phyloP scores from a whole-genome alignment of 2,113 vertebrate genomes.

The Chaetops frenatus region DNA sequence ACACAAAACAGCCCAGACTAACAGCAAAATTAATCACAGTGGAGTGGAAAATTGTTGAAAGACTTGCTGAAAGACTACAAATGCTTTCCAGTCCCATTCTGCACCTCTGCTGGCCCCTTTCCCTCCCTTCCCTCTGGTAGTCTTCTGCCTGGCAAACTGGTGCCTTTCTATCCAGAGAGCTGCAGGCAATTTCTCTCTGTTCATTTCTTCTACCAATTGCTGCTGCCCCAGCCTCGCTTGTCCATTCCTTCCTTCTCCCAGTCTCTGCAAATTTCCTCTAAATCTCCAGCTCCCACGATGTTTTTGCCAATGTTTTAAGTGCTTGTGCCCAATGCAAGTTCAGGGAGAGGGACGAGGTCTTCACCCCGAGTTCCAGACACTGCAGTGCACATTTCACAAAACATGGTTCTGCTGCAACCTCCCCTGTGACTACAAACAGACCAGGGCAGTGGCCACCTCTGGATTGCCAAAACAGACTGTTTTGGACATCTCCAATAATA shows the following conservation, averaged over 20 bases:
- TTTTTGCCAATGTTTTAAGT: not conserved
- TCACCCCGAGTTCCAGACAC: not conserved
- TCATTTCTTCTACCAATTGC: not conserved
- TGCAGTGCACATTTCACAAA: accelerated
- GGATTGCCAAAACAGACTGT: not conserved
- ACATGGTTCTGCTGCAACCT: not conserved
- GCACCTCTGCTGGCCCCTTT: not conserved
- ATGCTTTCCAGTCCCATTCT: not conserved
- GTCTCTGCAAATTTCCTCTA: not conserved
- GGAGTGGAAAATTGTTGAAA: not conserved
- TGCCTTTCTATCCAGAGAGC: not conserved
- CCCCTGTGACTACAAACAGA: not conserved
- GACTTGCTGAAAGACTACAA: not conserved
- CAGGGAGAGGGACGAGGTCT: not conserved
- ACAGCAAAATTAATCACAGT: not conserved
- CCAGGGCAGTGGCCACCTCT: not conserved
- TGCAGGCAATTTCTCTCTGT: accelerated
- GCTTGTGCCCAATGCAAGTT: not conserved
- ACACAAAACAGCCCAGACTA: not conserved
- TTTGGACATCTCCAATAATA: not conserved
- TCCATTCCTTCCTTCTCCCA: not conserved
- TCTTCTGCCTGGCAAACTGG: not conserved
- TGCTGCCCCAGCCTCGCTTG: not conserved
- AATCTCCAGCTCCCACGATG: not conserved
- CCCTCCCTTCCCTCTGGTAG: not conserved